Evolutionary conservation across 2,888 invertebrate species (phyloP).

Genomic region (Caenorhabditis imperialis): DNA sequence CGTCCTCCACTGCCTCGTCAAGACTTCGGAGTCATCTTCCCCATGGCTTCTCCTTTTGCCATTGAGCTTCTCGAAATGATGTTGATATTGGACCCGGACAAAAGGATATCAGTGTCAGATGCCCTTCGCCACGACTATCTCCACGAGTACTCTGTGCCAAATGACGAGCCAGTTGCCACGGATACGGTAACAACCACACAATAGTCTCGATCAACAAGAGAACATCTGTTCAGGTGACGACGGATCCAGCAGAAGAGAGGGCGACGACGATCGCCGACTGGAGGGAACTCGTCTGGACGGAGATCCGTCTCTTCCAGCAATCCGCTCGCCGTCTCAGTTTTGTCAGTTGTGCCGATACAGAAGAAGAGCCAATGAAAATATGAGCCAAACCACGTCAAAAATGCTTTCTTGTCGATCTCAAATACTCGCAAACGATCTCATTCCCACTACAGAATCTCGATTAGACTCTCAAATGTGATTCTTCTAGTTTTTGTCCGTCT

Average conservation of each 20-base stretch:
- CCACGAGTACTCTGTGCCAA: conserved; percentile 66
- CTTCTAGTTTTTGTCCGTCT: too few relatives aligned
- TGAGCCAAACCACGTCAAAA: conserved; percentile 15
- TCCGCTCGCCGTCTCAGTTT: conserved; percentile 59
- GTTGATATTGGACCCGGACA: conserved; percentile 94
- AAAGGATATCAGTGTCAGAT: conserved; percentile 72
- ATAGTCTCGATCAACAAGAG: too few relatives aligned
- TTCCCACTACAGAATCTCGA: too few relatives aligned
- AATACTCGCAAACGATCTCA: too few relatives aligned
- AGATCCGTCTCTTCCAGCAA: conserved; percentile 62
- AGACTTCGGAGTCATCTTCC: conserved; percentile 82
- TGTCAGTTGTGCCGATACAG: conserved; percentile 41
- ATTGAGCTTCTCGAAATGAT: conserved; percentile 96
- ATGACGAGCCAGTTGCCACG: conserved; percentile 71
- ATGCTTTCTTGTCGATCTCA: conserved; percentile 21
- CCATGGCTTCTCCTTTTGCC: conserved; percentile 96
- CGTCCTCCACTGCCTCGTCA: conserved; percentile 62
- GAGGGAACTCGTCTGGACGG: conserved; percentile 81
- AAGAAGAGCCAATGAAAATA: conserved; percentile 43
- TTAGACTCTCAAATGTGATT: too few relatives aligned
- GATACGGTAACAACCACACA: conserved; percentile 60
- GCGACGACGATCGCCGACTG: conserved; percentile 93
- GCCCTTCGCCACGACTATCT: conserved; percentile 73
- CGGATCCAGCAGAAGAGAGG: conserved; percentile 93
- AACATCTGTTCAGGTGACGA: conserved; percentile 42